phyloP scores from a whole-genome alignment of 2,888 invertebrate species.

The Erpobdella octoculata region DNA sequence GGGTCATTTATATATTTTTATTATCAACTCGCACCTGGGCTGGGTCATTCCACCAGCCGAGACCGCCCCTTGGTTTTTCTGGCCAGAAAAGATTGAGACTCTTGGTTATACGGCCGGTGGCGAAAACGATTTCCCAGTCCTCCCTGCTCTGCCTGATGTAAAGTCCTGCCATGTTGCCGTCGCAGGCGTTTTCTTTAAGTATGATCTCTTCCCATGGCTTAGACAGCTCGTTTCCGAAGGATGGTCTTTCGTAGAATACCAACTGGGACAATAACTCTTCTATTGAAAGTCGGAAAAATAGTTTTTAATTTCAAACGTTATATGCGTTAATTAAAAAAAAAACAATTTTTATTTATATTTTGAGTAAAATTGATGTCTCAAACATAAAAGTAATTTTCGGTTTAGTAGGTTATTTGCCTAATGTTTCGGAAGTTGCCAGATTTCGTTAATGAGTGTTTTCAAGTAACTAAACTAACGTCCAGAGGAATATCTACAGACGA shows the following conservation, averaged over 20 bases:
- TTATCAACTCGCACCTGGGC: neutral
- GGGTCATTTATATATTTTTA: too few relatives aligned
- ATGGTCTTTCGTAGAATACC: conserved; percentile 2
- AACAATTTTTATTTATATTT: too few relatives aligned
- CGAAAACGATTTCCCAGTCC: conserved; percentile 5
- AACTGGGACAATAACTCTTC: neutral
- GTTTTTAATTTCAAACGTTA: too few relatives aligned
- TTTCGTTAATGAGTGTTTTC: too few relatives aligned
- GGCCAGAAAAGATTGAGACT: conserved; percentile 15
- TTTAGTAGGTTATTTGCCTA: too few relatives aligned
- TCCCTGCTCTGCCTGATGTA: conserved; percentile 7
- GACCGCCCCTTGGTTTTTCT: neutral
- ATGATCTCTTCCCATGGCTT: conserved; percentile 8
- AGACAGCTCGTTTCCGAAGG: neutral
- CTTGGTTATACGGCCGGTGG: neutral
- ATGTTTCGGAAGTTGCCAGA: too few relatives aligned
- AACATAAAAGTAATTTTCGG: too few relatives aligned
- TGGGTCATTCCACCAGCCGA: conserved; percentile 8
- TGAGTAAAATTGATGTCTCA: too few relatives aligned
- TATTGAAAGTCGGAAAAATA: too few relatives aligned
- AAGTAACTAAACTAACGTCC: neutral
- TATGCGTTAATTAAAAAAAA: too few relatives aligned
- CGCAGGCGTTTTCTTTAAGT: conserved; percentile 15
- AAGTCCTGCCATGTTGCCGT: neutral
- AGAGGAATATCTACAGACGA: neutral